Evolutionary conservation across 2,113 vertebrate species (phyloP), one percentile per base, ranked within the genome.

Genomic region (Cryptotis parvus): DNA sequence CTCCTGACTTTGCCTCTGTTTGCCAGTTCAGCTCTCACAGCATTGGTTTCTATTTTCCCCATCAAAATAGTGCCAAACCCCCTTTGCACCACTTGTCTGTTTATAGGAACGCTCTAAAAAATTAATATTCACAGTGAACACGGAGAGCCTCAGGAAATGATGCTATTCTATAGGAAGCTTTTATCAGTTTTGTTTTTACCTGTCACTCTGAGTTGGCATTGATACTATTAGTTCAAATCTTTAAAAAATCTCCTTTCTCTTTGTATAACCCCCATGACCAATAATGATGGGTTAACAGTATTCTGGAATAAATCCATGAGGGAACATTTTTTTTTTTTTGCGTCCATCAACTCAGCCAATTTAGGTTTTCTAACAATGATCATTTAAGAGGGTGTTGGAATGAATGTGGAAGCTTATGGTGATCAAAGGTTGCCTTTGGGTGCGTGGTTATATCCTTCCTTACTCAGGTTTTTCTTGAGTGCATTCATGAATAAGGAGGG

Each of bases 81-180:
- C 45, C 73, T 87, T 65, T n/a, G n/a, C n/a, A 35, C 88, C 79
- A 86, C 88, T 92, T 94, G 88, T 94, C 55, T 84, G 61, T 79
- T 95, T 65, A 92, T 29, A 93, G 90, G 77, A 91, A 89, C 87
- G 52, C 58, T 89, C 83, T 94, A 79, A 88, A 94, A n/a, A 94
- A 94, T 95, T 94, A 94, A 88, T 80, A 96, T 95, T 86, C 43
- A 35, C 87, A n/a, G 22, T 86, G 90, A 94, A 92, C 74, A n/a
- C 83, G 79, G 52, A 94, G 43, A 41, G 24, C 39, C 72, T 88
- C 63, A 12, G 35, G 75, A 33, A 73, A 79, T 1, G 55, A 77
- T 80, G 39, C 63, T 80, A 68, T 94, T 94, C 93, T 45, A 9
- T 11, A n/a, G 9, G 14, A 90, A 52, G 22, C 41, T 22, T n/a